These are phyloP conservation scores for Campoplex nolae DNA, from an alignment of 2,888 invertebrate genomes.

Conservation along the genomic window DNA sequence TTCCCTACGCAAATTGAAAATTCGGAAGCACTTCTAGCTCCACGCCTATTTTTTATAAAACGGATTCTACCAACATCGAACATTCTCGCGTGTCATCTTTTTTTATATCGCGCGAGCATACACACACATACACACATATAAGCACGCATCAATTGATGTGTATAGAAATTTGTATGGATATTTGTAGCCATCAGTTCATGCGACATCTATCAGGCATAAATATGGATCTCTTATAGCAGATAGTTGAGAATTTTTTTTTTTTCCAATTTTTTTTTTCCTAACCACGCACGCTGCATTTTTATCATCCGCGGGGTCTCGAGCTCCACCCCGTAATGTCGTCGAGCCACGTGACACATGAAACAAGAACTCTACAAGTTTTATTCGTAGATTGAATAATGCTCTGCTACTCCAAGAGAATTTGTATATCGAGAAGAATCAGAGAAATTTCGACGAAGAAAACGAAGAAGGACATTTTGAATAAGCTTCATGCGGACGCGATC, in stretches of 20 bases:
- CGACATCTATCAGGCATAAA: constrained; percentile 38
- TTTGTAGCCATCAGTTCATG: neutral
- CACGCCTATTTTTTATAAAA: neutral
- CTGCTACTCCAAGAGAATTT: neutral
- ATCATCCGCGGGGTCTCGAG: neutral
- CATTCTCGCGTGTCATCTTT: constrained; percentile 26
- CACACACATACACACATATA: too few relatives aligned
- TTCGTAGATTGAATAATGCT: neutral
- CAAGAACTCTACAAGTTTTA: neutral
- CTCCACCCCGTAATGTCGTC: constrained; percentile 16
- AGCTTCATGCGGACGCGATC: neutral
- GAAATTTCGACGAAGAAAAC: neutral
- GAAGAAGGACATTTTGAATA: neutral
- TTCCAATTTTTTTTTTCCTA: constrained; percentile 25
- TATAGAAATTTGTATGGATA: neutral
- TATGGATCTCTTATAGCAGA: constrained; percentile 32
- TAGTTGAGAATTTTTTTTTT: constrained; percentile 39
- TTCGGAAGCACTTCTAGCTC: neutral
- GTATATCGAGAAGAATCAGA: neutral
- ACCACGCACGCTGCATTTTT: constrained; percentile 21
- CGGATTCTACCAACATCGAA: constrained; percentile 1
- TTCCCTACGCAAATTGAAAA: neutral
- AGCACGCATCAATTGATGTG: neutral
- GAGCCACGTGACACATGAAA: constrained; percentile 18
- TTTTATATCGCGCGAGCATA: neutral